phyloP scores from a whole-genome alignment of 2,797 vertebrate species.

The Meda fulgida region DNA sequence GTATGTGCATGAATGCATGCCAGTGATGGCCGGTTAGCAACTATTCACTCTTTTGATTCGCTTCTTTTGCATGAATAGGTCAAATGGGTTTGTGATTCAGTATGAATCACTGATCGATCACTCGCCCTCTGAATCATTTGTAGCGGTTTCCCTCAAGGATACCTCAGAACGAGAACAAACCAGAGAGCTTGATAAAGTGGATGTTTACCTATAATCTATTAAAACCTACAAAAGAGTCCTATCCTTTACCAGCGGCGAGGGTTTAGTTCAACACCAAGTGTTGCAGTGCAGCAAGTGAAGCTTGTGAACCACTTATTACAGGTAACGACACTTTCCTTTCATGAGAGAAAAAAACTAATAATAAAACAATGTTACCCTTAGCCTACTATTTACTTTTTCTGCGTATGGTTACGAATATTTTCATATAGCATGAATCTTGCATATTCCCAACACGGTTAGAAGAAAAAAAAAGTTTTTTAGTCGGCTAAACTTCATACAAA shows the following conservation, averaged over 20 bases:
- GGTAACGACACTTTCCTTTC: not conserved
- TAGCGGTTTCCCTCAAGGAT: not conserved
- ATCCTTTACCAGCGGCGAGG: not conserved
- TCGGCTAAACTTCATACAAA: not conserved
- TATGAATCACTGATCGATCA: not conserved
- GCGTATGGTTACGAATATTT: not conserved
- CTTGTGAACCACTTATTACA: not conserved
- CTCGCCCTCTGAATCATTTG: not conserved
- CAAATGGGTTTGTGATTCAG: not conserved
- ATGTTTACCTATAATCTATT: not conserved
- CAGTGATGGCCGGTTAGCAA: not conserved
- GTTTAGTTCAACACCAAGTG: not conserved
- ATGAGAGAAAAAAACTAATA: not conserved
- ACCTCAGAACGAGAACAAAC: not conserved
- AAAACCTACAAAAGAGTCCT: not conserved
- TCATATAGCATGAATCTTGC: not conserved
- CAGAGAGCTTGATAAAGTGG: not conserved
- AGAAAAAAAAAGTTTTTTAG: too few species aligned
- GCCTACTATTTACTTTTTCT: not conserved
- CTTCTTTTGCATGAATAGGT: not conserved
- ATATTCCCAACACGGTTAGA: not conserved
- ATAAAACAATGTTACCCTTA: not conserved
- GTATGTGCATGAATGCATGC: too few species aligned
- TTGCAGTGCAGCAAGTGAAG: not conserved
- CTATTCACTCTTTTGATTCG: not conserved